A percentile compares a stretch with the other conserved stretches of the same genome.
These are phyloP conservation scores for Meteorus sp. DNA, from an alignment of 1,140 invertebrate species.

Conservation along the genomic window DNA sequence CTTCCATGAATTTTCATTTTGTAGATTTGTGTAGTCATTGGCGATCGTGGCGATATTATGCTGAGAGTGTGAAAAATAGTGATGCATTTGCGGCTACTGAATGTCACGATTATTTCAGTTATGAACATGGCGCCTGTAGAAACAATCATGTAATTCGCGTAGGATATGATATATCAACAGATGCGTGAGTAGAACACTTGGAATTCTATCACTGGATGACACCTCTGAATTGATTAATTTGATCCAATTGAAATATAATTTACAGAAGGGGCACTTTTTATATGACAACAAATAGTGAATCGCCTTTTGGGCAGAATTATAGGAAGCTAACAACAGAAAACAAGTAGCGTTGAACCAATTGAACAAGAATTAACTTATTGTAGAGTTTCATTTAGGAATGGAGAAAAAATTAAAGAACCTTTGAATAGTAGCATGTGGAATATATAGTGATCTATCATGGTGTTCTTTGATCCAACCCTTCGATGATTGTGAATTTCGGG, in stretches of 20 bases:
- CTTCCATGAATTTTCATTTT: slow-evolving; percentile 3
- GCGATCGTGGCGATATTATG: slow-evolving; percentile 64
- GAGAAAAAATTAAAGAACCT: too few relatives aligned
- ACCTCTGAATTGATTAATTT: background rate
- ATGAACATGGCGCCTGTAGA: slow-evolving; percentile 14
- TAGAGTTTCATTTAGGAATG: too few relatives aligned
- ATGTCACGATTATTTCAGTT: slow-evolving; percentile 31
- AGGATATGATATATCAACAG: slow-evolving; percentile 27
- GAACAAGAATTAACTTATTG: too few relatives aligned
- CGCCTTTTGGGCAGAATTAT: slow-evolving; percentile 22
- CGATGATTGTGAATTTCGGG: too few relatives aligned
- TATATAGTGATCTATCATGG: too few relatives aligned
- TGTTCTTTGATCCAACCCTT: too few relatives aligned
- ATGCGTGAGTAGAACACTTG: slow-evolving; percentile 27
- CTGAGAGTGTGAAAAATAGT: slow-evolving; percentile 59
- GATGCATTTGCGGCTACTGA: slow-evolving; percentile 53
- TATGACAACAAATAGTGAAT: slow-evolving; percentile 27
- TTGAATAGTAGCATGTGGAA: too few relatives aligned
- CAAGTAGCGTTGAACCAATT: too few relatives aligned
- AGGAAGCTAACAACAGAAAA: too few relatives aligned
- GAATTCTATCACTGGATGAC: background rate
- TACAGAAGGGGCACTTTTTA: slow-evolving; percentile 27
- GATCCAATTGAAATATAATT: too few relatives aligned
- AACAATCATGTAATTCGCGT: slow-evolving; percentile 25
- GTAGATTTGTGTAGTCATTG: slow-evolving; percentile 67